Evolutionary conservation across 1,140 invertebrate genomes (phyloP).

Genomic region (Adelges cooleyi): DNA sequence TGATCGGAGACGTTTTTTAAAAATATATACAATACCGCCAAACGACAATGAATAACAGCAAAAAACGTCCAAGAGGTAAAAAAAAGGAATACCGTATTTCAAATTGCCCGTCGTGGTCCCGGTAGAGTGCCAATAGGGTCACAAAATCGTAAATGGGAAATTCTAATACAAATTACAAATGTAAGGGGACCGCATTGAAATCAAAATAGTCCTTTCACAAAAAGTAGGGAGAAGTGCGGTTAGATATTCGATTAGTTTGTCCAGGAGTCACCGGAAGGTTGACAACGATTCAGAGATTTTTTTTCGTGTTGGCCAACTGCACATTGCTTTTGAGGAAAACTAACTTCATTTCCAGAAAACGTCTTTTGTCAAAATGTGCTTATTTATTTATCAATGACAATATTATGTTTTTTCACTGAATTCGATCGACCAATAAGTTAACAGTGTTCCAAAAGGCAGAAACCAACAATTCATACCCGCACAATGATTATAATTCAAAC

Average conservation of each 20-base stretch:
- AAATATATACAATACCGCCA: constrained; percentile 10
- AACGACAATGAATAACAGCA: too few relatives aligned
- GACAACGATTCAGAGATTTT: neutral
- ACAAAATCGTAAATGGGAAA: neutral
- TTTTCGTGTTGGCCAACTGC: neutral
- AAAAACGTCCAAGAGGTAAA: neutral
- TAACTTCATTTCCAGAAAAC: too few relatives aligned
- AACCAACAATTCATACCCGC: too few relatives aligned
- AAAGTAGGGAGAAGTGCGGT: neutral
- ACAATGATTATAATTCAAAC: too few relatives aligned
- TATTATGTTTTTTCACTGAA: too few relatives aligned
- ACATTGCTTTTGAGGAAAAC: neutral
- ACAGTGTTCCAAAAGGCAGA: too few relatives aligned
- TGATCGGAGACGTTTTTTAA: constrained; percentile 12
- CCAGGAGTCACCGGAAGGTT: neutral
- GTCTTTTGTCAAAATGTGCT: too few relatives aligned
- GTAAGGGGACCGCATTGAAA: neutral
- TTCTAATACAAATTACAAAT: neutral
- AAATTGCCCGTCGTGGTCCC: neutral
- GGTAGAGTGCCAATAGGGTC: neutral
- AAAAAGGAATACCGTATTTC: neutral
- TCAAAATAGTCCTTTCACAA: constrained; percentile 3
- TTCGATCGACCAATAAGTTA: too few relatives aligned
- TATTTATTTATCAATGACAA: too few relatives aligned
- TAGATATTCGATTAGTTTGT: constrained; percentile 14